Conservation (phyloP, 1,140 invertebrate genomes). For the Heterodera schachtii region DNA sequence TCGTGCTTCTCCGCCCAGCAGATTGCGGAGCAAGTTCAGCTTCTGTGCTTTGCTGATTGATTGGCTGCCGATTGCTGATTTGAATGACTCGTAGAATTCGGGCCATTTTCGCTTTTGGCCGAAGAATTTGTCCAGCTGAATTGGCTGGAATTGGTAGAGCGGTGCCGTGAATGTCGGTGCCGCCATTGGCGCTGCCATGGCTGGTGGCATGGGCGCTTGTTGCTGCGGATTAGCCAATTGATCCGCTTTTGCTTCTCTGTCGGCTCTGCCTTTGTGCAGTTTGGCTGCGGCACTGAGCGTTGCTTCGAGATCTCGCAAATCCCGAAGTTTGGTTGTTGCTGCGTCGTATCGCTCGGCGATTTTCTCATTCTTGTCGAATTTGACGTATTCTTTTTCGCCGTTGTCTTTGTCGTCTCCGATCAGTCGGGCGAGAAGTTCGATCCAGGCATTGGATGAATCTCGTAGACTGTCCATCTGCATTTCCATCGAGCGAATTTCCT, state of each 20-base stretch:
- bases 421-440: not conserved
- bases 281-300: not conserved
- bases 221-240: not conserved
- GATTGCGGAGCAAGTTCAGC: not conserved
- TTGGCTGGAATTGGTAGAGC: not conserved
- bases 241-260: not conserved
- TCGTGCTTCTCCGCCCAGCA: not conserved
- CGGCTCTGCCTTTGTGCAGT: not conserved
- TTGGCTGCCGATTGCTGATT: not conserved
- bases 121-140: no score
- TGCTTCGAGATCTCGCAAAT: not conserved
- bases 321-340: not conserved
- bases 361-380: not conserved
- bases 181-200: not conserved
- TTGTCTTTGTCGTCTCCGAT: not conserved
- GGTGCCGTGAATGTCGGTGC: not conserved
- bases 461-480: no score
- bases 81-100: constrained; percentile 13
- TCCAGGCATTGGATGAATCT: not conserved
- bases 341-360: not conserved
- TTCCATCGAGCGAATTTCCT: no score
- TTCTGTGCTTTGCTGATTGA: not conserved
- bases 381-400: not conserved
- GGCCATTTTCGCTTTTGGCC: not conserved
- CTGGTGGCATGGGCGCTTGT: not conserved